A percentile compares a stretch with the other conserved stretches of the same genome.
phyloP scores from a whole-genome alignment of 1,140 invertebrate genomes.

The Stenopsyche tienmushanensis region DNA sequence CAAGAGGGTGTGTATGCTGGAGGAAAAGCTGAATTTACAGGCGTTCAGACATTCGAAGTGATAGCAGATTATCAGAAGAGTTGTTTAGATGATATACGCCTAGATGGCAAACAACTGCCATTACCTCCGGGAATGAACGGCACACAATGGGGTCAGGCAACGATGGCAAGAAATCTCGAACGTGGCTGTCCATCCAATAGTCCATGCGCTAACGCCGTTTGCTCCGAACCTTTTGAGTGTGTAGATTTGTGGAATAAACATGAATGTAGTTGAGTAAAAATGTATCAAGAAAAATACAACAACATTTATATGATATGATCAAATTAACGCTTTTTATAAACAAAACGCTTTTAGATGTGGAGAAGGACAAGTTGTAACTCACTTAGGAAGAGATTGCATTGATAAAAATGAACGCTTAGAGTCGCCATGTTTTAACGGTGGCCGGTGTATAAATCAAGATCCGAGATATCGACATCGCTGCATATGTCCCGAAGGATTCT shows the following conservation, averaged over 20 bases:
- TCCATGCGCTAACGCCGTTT: constrained; percentile 88
- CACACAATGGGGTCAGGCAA: constrained; percentile 92
- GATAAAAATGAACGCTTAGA: constrained; percentile 93
- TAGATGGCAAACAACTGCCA: constrained; percentile 90
- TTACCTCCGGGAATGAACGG: constrained; percentile 89
- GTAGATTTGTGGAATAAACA: constrained; percentile 95
- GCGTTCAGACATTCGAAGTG: constrained; percentile 87
- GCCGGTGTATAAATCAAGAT: constrained; percentile 85
- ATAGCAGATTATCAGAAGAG: constrained; percentile 90
- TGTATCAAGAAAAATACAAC: background rate
- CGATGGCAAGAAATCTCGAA: constrained; percentile 87
- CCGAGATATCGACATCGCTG: constrained; percentile 78
- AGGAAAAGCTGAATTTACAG: constrained; percentile 92
- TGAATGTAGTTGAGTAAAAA: constrained; percentile 84
- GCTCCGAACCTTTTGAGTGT: constrained; percentile 91
- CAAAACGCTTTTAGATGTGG: constrained; percentile 83
- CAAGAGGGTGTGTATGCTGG: constrained; percentile 93
- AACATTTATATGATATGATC: background rate
- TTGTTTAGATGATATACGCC: constrained; percentile 65
- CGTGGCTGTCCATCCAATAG: constrained; percentile 90
- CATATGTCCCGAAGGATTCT: constrained; percentile 86
- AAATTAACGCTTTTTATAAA: background rate
- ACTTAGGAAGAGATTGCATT: constrained; percentile 85
- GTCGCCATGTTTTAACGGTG: constrained; percentile 87
- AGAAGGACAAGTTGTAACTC: constrained; percentile 82